Evolutionary conservation across 2,888 invertebrate species (phyloP), one percentile per base, ranked within the genome.

Genomic region (Neria commutata): DNA sequence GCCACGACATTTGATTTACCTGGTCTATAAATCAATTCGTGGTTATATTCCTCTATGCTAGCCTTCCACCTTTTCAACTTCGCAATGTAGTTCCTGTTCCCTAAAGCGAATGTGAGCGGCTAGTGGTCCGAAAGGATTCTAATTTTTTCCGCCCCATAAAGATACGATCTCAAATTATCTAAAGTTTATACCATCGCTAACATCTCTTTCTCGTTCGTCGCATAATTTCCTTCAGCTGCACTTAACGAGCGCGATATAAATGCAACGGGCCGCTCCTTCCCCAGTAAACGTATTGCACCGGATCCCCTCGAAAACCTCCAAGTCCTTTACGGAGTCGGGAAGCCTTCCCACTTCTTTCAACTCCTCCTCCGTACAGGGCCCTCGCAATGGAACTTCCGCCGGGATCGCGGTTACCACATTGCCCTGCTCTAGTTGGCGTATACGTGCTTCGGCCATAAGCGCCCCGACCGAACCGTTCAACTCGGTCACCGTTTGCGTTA

Each of bases 11-110:
- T 78, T 3, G 58, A 19, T 42, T 19, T 42, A 8, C 42, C 59
- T 34, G 75, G 77, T 2, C 71, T 67, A 58, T 83, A 82, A 16
- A 68, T 61, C 1, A 82, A 29, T 48, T 58, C 45, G 21, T 49
- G 11, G 10, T 52, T 48, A 19, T 57, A 57, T 11, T 54, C 51
- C 11, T 59, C 59, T 1, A 63, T 26, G 11, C 51, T 24, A 16
- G 42, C 42, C 23, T 54, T 49, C 54, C 56, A 56, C 14, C 60
- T 23, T 24, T 56, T 60, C 56, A 60, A 47, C 17, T 60, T 60
- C 3, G 11, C 29, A 24, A 40, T 60, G 2, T 2, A 47, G 17
- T 60, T 42, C 14, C 14, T 17, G 14, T 42, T 42, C 3, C 42
- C 14, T 2, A 42, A 14, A 2, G 42, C 42, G 29, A 19, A 42